phyloP scores from a whole-genome alignment of 1,140 invertebrate genomes.

The Leucophenga varia region DNA sequence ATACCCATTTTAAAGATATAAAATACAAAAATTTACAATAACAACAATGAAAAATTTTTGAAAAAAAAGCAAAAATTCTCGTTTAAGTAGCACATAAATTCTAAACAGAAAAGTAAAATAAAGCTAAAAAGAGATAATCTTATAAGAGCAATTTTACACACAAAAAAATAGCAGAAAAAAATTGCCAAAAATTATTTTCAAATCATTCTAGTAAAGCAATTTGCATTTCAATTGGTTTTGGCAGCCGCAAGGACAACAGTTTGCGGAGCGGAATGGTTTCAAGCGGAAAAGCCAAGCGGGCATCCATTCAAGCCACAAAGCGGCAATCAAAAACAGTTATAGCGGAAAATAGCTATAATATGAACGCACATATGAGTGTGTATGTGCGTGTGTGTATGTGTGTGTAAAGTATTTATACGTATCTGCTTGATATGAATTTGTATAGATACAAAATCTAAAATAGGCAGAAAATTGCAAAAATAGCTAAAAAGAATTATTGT shows the following conservation, averaged over 20 bases:
- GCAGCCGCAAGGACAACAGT: slow-evolving; percentile 1
- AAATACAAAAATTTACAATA: too few species aligned
- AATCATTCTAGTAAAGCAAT: slow-evolving; percentile 47
- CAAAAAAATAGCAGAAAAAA: slow-evolving; percentile 12
- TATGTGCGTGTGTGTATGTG: too few species aligned
- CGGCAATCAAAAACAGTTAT: slow-evolving; percentile 50
- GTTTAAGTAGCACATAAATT: too few species aligned
- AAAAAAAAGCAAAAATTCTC: too few species aligned
- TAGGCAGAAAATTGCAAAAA: slow-evolving; percentile 42
- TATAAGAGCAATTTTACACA: too few species aligned
- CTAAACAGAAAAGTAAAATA: too few species aligned
- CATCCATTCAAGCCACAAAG: slow-evolving; percentile 27
- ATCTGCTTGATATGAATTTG: slow-evolving; percentile 44
- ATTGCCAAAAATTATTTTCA: slow-evolving; percentile 44
- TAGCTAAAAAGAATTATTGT: slow-evolving; percentile 35
- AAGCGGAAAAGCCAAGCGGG: background rate
- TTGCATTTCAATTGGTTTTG: slow-evolving; percentile 43
- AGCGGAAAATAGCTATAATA: slow-evolving; percentile 51
- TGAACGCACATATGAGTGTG: too few species aligned
- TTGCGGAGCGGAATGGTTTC: background rate
- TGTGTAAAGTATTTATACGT: too few species aligned
- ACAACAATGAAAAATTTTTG: too few species aligned
- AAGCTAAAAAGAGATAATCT: too few species aligned
- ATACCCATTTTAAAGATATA: too few species aligned
- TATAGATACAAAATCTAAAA: slow-evolving; percentile 37